phyloP scores from a whole-genome alignment of 2,888 invertebrate species.

The Scaptodrosophila latifasciaeformis region DNA sequence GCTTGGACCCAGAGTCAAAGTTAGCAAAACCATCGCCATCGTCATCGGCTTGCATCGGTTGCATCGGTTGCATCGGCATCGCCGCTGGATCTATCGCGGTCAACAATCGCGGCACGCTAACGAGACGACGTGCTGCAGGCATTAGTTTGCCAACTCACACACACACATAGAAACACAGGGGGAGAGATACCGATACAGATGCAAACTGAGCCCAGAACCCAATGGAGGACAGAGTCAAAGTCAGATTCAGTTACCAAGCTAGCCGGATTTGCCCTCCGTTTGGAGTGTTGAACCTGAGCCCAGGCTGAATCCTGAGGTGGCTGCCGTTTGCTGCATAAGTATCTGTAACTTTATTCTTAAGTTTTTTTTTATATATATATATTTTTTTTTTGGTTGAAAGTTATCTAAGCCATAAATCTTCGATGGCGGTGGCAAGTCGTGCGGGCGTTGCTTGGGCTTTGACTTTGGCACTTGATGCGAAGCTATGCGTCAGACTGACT shows the following conservation, averaged over 20 bases:
- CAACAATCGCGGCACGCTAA: constrained; percentile 64
- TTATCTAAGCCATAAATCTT: constrained; percentile 72
- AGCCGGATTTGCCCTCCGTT: neutral
- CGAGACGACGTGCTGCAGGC: constrained; percentile 68
- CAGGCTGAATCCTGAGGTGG: constrained; percentile 46
- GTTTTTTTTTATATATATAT: too few species aligned
- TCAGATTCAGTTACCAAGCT: too few species aligned
- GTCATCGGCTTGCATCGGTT: constrained; percentile 25
- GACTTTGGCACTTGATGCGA: constrained; percentile 13
- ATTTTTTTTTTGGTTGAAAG: too few species aligned
- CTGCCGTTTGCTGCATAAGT: constrained; percentile 66
- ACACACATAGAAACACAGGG: too few species aligned
- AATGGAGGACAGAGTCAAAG: too few species aligned
- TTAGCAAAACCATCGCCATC: constrained; percentile 7
- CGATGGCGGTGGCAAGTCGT: constrained; percentile 69
- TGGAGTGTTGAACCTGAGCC: constrained; percentile 36
- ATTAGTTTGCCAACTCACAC: constrained; percentile 20
- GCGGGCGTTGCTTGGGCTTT: constrained; percentile 58
- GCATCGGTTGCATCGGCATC: constrained; percentile 47
- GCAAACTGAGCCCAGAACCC: constrained; percentile 24
- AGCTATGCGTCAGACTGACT: constrained; percentile 1
- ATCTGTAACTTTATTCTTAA: constrained; percentile 73
- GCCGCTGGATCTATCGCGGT: constrained; percentile 42
- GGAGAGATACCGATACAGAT: too few species aligned
- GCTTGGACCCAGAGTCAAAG: neutral